phyloP scores from a whole-genome alignment of 2,113 vertebrate species.

The Gnathonemus echidnorhynchus region DNA sequence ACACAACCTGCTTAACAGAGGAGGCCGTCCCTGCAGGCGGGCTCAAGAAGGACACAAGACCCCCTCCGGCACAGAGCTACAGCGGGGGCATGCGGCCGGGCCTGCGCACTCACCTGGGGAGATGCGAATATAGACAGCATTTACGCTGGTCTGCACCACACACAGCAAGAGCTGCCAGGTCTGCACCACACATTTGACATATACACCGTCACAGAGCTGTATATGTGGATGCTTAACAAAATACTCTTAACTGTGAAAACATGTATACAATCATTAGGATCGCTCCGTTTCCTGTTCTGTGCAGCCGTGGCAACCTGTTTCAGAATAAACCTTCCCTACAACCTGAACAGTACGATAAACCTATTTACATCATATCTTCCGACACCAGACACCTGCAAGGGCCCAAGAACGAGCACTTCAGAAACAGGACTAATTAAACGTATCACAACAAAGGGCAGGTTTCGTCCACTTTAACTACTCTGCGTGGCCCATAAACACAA shows the following conservation, averaged over 20 bases:
- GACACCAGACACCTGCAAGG: constrained; percentile 16
- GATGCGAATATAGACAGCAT: constrained; percentile 88
- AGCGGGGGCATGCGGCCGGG: constrained; percentile 81
- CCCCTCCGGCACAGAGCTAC: constrained; percentile 82
- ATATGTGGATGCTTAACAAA: constrained; percentile 2
- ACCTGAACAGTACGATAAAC: constrained; percentile 37
- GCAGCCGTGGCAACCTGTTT: constrained; percentile 67
- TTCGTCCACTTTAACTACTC: background rate
- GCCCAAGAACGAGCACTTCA: constrained; percentile 18
- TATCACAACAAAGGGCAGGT: constrained; percentile 17
- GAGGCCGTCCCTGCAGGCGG: constrained; percentile 81
- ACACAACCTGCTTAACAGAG: constrained; percentile 88
- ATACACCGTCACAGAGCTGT: constrained; percentile 9
- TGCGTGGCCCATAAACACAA: background rate
- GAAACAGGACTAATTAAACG: background rate
- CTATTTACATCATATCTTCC: constrained; percentile 24
- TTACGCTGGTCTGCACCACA: constrained; percentile 78
- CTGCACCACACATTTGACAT: constrained; percentile 52
- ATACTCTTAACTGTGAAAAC: constrained; percentile 25
- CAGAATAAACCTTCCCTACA: constrained; percentile 65
- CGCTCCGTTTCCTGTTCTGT: constrained; percentile 53
- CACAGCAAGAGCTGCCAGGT: constrained; percentile 72
- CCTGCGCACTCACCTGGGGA: constrained; percentile 82
- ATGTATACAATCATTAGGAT: constrained; percentile 39
- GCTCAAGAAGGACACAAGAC: constrained; percentile 78